Evolutionary conservation across 2,113 vertebrate genomes (phyloP).

Genomic region (Semicossyphus pulcher): DNA sequence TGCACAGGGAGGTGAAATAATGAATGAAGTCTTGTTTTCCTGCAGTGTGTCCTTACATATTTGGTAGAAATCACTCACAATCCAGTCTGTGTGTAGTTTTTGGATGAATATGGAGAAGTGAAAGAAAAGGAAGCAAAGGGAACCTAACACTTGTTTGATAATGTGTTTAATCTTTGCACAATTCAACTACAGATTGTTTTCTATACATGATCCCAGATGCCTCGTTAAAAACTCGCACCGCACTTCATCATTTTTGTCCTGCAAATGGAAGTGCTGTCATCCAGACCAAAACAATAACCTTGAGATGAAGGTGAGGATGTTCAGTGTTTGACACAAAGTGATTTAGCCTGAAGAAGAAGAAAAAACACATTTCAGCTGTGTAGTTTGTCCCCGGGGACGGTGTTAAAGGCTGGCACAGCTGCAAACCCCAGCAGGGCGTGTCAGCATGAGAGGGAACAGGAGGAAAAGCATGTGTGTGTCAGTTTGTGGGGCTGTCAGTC

Average conservation of each 20-base stretch:
- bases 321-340: constrained; percentile 5
- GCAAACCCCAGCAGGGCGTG: constrained; percentile 40
- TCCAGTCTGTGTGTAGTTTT: no score
- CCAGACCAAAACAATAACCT: neutral
- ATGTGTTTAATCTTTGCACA: no score
- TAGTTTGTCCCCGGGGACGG: constrained; percentile 14
- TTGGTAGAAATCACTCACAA: no score
- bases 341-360: constrained; percentile 31
- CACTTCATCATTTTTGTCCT: neutral
- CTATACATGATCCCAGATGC: neutral
- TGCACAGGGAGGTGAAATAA: constrained; percentile 9
- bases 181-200: neutral
- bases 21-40: no score
- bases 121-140: neutral
- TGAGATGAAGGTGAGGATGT: constrained; percentile 18
- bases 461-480: neutral
- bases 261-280: neutral
- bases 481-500: constrained; percentile 10
- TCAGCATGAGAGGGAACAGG: constrained; percentile 2
- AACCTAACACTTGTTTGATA: no score
- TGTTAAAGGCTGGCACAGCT: constrained; percentile 16
- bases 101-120: neutral
- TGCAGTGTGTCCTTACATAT: no score
- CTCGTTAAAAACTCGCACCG: neutral
- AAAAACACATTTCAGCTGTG: constrained; percentile 30